phyloP scores from a whole-genome alignment of 2,888 invertebrate genomes.

The Eutolmus rufibarbis region DNA sequence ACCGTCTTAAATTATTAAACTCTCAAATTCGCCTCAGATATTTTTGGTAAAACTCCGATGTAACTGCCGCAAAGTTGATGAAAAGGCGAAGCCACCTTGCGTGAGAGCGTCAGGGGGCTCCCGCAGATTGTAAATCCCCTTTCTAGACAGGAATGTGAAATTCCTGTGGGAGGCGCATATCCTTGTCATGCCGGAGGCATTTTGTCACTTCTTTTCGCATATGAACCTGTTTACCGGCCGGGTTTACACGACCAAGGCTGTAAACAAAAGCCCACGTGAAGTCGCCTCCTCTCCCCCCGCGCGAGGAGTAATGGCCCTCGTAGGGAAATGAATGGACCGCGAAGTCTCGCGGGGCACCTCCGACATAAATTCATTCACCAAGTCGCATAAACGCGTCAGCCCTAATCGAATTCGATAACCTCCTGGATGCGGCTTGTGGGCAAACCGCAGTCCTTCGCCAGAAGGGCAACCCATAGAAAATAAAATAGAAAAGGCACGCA shows the following conservation, averaged over 20 bases:
- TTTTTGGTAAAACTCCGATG: neutral
- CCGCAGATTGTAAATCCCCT: neutral
- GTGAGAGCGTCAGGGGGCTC: neutral
- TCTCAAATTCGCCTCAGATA: neutral
- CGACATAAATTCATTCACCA: neutral
- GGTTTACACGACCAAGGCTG: neutral
- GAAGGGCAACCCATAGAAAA: neutral
- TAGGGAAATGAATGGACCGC: neutral
- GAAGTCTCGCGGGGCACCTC: neutral
- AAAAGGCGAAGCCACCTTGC: neutral
- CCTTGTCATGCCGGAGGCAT: neutral
- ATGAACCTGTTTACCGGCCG: neutral
- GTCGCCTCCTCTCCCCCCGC: neutral
- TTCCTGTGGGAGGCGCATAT: neutral
- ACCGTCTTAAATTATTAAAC: neutral
- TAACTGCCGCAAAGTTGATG: neutral
- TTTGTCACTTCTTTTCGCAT: neutral
- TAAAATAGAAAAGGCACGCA: neutral
- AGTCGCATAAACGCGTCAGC: neutral
- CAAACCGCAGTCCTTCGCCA: neutral
- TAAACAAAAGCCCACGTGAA: neutral
- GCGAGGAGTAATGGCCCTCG: neutral
- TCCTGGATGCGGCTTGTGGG: neutral
- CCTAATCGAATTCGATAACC: neutral
- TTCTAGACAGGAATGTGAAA: neutral